These are phyloP conservation scores for Chloroceryle amazona DNA, from an alignment of 2,797 vertebrate genomes.

Conservation along the genomic window DNA sequence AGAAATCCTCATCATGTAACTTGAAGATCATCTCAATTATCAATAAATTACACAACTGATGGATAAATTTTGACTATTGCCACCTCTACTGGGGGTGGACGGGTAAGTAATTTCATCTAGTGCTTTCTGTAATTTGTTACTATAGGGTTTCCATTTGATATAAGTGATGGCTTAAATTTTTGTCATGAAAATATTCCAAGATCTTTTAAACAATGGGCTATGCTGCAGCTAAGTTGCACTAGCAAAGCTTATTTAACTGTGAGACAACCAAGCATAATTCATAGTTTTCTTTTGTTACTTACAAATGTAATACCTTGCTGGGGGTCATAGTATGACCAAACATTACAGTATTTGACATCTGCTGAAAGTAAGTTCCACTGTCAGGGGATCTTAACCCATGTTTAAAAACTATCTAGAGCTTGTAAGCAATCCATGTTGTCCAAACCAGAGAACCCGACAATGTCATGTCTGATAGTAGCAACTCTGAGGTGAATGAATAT, in stretches of 20 bases:
- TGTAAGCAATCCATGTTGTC: not conserved
- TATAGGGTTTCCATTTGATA: not conserved
- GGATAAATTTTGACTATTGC: not conserved
- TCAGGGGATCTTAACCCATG: not conserved
- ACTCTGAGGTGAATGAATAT: not conserved
- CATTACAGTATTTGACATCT: not conserved
- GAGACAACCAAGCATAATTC: not conserved
- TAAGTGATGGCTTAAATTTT: not conserved
- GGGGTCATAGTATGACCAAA: not conserved
- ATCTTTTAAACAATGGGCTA: not conserved
- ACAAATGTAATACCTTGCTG: not conserved
- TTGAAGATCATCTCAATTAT: not conserved
- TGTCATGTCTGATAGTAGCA: not conserved
- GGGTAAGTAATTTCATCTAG: not conserved
- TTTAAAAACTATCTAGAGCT: not conserved
- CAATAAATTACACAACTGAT: not conserved
- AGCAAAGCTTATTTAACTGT: not conserved
- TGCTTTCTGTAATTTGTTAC: not conserved
- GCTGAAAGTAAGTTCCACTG: not conserved
- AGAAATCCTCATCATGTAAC: not conserved
- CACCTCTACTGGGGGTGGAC: not conserved
- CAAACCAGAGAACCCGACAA: not conserved
- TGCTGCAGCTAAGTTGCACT: not conserved
- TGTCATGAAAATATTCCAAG: not conserved
- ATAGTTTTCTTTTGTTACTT: not conserved